Conservation (phyloP, 35 echinoderm and acorn worm species). For the Heliocidaris erythrogramma region DNA sequence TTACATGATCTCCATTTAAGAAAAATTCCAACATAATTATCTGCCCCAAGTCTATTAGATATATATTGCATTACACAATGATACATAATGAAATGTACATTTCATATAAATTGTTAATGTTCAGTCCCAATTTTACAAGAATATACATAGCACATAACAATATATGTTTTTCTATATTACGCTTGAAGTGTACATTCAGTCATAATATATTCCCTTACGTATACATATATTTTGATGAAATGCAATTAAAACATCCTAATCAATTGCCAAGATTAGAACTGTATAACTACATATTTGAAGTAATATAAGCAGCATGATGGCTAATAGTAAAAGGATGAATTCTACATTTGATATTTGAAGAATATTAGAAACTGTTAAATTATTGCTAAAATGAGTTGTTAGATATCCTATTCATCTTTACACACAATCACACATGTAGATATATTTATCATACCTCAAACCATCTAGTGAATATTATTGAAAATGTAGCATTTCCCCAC, state of each 20-base stretch:
- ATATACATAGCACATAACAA: not conserved
- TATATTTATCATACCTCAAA: not conserved
- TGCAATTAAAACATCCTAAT: not conserved
- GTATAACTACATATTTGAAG: not conserved
- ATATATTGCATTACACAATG: not conserved
- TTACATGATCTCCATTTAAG: not conserved
- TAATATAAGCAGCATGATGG: not conserved
- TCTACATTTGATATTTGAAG: not conserved
- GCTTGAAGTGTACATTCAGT: not conserved
- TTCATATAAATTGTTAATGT: not conserved
- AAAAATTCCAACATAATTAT: not conserved
- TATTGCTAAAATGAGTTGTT: not conserved
- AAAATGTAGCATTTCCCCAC: not conserved
- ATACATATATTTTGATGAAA: not conserved
- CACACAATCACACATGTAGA: not conserved
- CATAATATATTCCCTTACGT: not conserved
- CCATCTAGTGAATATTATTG: not conserved
- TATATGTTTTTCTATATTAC: not conserved
- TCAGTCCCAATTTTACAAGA: not conserved
- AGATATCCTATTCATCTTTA: not conserved
- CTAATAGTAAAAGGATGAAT: not conserved
- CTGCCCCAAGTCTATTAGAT: not conserved
- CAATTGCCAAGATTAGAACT: not conserved
- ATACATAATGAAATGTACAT: not conserved
- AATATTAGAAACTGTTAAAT: not conserved